These are phyloP conservation scores for Archaeoteleia sp. DNA, from an alignment of 2,888 invertebrate genomes.

Conservation along the genomic window DNA sequence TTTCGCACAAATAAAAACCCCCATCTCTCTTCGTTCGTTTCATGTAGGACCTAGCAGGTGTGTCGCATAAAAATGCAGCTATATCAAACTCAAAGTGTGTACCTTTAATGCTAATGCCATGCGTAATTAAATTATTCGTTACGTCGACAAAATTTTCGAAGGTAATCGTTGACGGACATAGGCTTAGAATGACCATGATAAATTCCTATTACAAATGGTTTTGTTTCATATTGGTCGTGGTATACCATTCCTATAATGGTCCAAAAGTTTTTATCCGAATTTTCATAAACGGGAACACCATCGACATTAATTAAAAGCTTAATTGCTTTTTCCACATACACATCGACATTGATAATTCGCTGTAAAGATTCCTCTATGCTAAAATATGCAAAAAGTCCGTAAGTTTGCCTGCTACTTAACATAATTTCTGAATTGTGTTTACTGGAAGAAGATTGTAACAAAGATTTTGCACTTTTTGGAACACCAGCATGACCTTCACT, in stretches of 20 bases:
- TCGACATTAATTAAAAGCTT: conserved; percentile 7
- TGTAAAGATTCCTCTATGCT: conserved; percentile 5
- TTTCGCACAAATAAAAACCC: too few species aligned
- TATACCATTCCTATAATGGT: conserved; percentile 3
- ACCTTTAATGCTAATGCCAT: neutral
- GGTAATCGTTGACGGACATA: conserved; percentile 4
- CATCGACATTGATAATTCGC: neutral
- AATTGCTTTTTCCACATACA: neutral
- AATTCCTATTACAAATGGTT: conserved; percentile 5
- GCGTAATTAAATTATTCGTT: conserved; percentile 4
- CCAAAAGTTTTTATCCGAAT: conserved; percentile 8
- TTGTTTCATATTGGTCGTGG: conserved; percentile 3
- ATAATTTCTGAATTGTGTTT: neutral
- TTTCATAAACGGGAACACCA: conserved; percentile 5
- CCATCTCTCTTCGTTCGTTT: too few species aligned
- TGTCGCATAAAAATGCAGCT: conserved; percentile 7
- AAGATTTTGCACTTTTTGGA: conserved; percentile 3
- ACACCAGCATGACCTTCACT: conserved; percentile 1
- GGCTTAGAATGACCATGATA: conserved; percentile 12
- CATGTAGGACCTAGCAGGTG: conserved; percentile 14
- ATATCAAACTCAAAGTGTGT: conserved; percentile 1
- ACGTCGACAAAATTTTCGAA: conserved; percentile 6
- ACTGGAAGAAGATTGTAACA: neutral
- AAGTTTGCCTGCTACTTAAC: neutral
- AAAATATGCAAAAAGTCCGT: conserved; percentile 9